Evolutionary conservation across 2,113 vertebrate species (phyloP), one percentile per base, ranked within the genome.

Genomic region (Carassius carassius): DNA sequence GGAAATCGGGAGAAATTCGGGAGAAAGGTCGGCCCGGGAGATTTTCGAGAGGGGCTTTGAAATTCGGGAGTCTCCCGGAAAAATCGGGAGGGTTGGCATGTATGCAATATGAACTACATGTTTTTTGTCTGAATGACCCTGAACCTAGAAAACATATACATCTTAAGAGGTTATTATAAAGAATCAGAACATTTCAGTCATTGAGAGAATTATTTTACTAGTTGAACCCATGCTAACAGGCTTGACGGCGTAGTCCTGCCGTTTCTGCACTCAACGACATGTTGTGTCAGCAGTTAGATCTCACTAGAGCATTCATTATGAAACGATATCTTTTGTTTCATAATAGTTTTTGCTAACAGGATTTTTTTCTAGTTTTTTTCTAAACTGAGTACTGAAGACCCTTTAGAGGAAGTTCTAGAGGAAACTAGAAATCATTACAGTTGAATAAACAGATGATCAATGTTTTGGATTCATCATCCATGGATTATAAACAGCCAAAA

Each of bases 271-370:
- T 99, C 2, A 94, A 95, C 0, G 72, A 96, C 81, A 83, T 97
- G 93, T 90, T 98, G 84, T 96, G 94, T 70, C 96, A 98, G 92
- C 97, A 98, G 84, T 75, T 99, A 51, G 65, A 91, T 78, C 88
- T 96, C 82, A 97, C 93, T 0, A 93, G 85, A 72, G 92, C 89
- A 49, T 96, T 96, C n/a, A n/a, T n/a, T n/a, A n/a, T n/a, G n/a
- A n/a, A n/a, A 29, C 29, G 2, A 29, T 29, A 29, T 29, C 29
- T 29, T 29, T 29, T 29, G 29, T 29, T 29, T 29, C 29, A 29
- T 29, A 29, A 29, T 29, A 29, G 29, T 29, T 29, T 29, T 81
- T 54, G n/a, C 67, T 62, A 47, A 73, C 70, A 47, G 19, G 23
- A 54, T 77, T 77, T 51, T 37, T 14, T 21, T 60, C 73, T 85